Evolutionary conservation across 2,888 invertebrate genomes (phyloP).

Genomic region (Metopia argyrocephala): DNA sequence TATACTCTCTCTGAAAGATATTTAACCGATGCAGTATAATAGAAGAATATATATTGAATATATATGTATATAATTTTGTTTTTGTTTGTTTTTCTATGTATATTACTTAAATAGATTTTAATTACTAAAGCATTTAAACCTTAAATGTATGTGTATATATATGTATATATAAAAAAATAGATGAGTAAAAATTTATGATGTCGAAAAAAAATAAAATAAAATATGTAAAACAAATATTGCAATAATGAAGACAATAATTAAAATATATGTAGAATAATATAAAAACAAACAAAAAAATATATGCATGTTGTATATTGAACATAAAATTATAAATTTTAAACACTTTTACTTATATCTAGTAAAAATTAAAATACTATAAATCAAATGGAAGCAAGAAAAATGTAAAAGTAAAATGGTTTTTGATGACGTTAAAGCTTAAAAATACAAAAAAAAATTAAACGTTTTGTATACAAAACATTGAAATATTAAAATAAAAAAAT

Average conservation of each 20-base stretch:
- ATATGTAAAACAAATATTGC: slow-evolving; percentile 47
- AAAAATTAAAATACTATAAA: slow-evolving; percentile 31
- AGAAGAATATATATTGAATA: slow-evolving; percentile 39
- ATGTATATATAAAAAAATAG: slow-evolving; percentile 30
- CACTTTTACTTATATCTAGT: slow-evolving; percentile 23
- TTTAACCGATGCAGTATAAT: background rate
- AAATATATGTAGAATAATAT: slow-evolving; percentile 35
- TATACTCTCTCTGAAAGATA: background rate
- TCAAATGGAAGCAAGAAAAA: slow-evolving; percentile 47
- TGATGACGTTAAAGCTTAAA: slow-evolving; percentile 49
- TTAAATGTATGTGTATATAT: too few relatives aligned
- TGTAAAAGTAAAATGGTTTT: slow-evolving; percentile 24
- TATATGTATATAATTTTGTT: slow-evolving; percentile 14
- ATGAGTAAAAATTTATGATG: slow-evolving; percentile 51
- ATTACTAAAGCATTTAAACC: slow-evolving; percentile 62
- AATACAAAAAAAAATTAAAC: slow-evolving; percentile 37
- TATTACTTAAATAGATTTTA: slow-evolving; percentile 60
- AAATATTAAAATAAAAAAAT: slow-evolving; percentile 33
- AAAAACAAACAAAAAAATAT: slow-evolving; percentile 6
- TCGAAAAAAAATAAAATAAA: slow-evolving; percentile 11
- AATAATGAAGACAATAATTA: slow-evolving; percentile 45
- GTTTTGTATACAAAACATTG: slow-evolving; percentile 3
- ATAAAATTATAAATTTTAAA: slow-evolving; percentile 16
- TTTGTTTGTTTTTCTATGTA: slow-evolving; percentile 35
- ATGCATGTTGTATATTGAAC: background rate